Percentiles rank a stretch among this genome's conserved stretches.
phyloP scores from a whole-genome alignment of 2,888 invertebrate species.

The Therioaphis trifolii region DNA sequence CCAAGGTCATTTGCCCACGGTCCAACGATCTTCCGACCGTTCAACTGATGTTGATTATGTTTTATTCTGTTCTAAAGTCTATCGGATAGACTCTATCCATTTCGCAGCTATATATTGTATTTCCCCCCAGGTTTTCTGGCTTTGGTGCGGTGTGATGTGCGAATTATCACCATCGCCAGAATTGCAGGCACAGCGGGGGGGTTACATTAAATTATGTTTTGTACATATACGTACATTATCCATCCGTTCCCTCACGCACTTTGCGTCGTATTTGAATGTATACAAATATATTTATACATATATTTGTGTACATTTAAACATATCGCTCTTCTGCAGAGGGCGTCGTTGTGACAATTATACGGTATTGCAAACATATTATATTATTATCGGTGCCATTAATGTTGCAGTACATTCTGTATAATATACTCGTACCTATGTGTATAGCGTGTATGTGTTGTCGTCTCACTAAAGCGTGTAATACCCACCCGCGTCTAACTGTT shows the following conservation, averaged over 20 bases:
- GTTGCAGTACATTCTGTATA: background rate
- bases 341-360: background rate
- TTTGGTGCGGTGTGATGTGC: too few species aligned
- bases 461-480: background rate
- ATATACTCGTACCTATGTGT: background rate
- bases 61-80: background rate
- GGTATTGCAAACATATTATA: background rate
- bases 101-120: background rate
- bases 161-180: too few species aligned
- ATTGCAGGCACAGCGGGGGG: too few species aligned
- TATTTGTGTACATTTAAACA: too few species aligned
- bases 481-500: too few species aligned
- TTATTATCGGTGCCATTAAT: background rate
- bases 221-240: too few species aligned
- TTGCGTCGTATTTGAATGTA: too few species aligned
- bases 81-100: background rate
- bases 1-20: slow-evolving; percentile 57
- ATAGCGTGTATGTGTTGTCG: too few species aligned
- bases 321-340: too few species aligned
- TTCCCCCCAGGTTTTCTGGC: background rate
- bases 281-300: too few species aligned
- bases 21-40: slow-evolving; percentile 54
- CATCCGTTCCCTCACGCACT: too few species aligned
- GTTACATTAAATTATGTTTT: too few species aligned
- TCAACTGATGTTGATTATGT: slow-evolving; percentile 41